phyloP scores from a whole-genome alignment of 2,888 invertebrate genomes.

The Dione juno region DNA sequence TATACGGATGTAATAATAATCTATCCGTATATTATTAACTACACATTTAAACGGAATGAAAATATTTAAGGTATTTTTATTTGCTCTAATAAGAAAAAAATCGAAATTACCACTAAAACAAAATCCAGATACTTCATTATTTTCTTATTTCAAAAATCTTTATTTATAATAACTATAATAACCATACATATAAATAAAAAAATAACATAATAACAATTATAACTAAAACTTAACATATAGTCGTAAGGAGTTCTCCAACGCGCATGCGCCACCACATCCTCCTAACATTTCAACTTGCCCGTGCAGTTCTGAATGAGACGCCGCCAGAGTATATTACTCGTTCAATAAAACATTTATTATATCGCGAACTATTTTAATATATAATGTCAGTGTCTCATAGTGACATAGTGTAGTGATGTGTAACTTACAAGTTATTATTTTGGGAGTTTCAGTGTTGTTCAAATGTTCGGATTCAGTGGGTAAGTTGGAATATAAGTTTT shows the following conservation, averaged over 20 bases:
- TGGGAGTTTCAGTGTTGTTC: slow-evolving; percentile 77
- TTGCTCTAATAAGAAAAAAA: too few relatives aligned
- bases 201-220: background rate
- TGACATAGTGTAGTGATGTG: slow-evolving; percentile 67
- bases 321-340: slow-evolving; percentile 37
- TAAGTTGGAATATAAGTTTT: slow-evolving; percentile 55
- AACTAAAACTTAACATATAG: background rate
- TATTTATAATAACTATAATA: background rate
- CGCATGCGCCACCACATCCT: slow-evolving; percentile 57
- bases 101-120: too few relatives aligned
- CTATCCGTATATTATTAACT: too few relatives aligned
- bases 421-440: slow-evolving; percentile 57
- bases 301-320: slow-evolving; percentile 56
- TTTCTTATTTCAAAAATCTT: background rate
- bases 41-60: too few relatives aligned
- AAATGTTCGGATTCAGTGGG: slow-evolving; percentile 75
- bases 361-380: slow-evolving; percentile 44
- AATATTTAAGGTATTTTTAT: too few relatives aligned
- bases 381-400: slow-evolving; percentile 50
- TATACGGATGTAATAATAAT: too few relatives aligned
- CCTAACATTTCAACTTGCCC: slow-evolving; percentile 50
- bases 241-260: background rate
- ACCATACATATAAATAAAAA: background rate
- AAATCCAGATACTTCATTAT: too few relatives aligned
- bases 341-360: background rate